Conservation (phyloP, 1,140 invertebrate species). For the Dermatophagoides farinae region DNA sequence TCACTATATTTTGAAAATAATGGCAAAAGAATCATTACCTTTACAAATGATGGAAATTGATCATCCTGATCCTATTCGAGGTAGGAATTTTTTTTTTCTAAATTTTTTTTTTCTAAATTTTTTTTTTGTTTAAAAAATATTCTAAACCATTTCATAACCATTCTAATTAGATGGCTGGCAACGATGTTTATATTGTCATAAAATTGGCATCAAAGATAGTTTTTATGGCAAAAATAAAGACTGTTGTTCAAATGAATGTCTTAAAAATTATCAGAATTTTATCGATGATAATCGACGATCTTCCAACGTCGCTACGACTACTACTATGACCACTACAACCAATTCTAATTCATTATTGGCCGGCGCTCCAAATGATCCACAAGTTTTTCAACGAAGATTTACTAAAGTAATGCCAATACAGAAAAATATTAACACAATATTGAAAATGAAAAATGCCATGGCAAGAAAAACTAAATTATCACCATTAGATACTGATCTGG, state of each 20-base stretch:
- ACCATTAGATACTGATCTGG: too few species aligned
- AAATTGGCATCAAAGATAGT: not conserved
- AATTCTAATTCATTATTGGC: not conserved
- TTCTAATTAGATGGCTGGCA: not conserved
- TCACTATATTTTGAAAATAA: too few species aligned
- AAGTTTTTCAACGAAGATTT: not conserved
- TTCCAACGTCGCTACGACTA: not conserved
- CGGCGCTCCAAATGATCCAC: not conserved
- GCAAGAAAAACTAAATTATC: too few species aligned
- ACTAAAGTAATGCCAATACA: not conserved
- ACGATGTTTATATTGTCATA: not conserved
- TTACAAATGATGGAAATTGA: not conserved
- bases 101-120: not conserved
- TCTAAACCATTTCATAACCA: not conserved
- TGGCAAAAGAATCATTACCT: too few species aligned
- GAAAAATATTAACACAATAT: not conserved
- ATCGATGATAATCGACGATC: not conserved
- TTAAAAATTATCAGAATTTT: not conserved
- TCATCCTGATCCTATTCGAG: not conserved
- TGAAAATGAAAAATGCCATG: too few species aligned
- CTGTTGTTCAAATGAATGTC: not conserved
- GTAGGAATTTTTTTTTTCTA: not conserved
- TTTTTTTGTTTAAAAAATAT: not conserved
- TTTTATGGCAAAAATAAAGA: constrained; percentile 3
- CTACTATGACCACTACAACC: not conserved